Base-by-base conservation (phyloP, 2,888 invertebrate genomes). In the Dryococelus australis region DNA sequence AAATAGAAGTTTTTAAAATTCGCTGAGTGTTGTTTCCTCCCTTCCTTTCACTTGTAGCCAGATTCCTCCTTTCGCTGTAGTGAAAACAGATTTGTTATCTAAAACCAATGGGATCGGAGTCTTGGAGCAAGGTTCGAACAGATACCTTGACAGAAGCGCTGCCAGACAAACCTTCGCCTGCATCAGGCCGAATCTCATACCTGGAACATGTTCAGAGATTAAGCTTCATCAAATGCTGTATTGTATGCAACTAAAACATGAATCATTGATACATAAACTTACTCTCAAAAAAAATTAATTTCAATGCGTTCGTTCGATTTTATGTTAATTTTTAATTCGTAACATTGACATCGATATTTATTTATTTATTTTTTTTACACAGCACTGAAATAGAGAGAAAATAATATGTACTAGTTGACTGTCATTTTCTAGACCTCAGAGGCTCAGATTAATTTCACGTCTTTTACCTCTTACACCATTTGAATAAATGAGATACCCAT, bases 111-210 rank as follows among this genome's bases (percentile, higher is more conserved):
- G 89, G 16, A 87, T 51, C 20, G 83, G 88, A 5, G 90, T 91
- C 87, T 89, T 90, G n/a, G 88, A 78, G 86, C 89, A 89, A 24
- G 89, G 87, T 12, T 85, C 87, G 16, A 92, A 90, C 81, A 90
- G 89, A 88, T 91, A 91, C 28, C 91, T 90, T 43, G 90, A 89
- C 79, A 92, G 88, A 26, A 92, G 86, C 47, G 90, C 89, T 9
- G 90, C 90, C 35, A 91, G 87, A 12, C 91, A 91, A n/a, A 90
- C 90, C 89, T 91, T 92, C 26, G 90, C 90, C 86, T 92, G 92
- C 87, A 90, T 90, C 85, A 90, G 90, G 2, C 91, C 92, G 85
- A 92, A 92, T 86, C 91, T 90, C 88, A 90, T 90, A 51, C 91
- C 92, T 92, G 90, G 43, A 83, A 83, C 28, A 65, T 24, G 20